These are phyloP conservation scores for Coreius guichenoti DNA, from an alignment of 2,797 vertebrate genomes.

Conservation along the genomic window DNA sequence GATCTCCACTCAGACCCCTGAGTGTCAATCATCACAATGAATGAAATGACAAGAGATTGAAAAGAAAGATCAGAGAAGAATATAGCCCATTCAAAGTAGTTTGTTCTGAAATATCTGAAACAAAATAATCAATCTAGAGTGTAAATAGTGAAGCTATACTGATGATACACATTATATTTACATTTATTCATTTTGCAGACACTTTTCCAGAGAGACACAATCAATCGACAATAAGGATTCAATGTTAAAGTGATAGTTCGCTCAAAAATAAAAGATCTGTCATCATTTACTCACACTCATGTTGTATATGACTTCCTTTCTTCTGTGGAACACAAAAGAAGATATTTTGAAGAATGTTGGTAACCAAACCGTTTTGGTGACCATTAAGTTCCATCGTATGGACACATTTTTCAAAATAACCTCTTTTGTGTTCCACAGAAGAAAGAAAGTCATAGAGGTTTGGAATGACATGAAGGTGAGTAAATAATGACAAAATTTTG, in stretches of 20 bases:
- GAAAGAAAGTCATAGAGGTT: neutral
- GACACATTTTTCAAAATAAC: neutral
- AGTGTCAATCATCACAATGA: constrained; percentile 4
- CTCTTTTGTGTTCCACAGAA: neutral
- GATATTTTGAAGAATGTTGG: neutral
- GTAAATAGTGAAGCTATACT: neutral
- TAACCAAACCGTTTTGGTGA: neutral
- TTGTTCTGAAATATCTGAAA: neutral
- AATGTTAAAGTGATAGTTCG: neutral
- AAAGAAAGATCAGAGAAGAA: neutral
- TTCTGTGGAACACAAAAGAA: neutral
- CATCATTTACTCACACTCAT: neutral
- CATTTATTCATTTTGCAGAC: neutral
- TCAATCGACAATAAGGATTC: neutral
- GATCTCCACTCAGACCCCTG: neutral
- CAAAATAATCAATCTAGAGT: neutral
- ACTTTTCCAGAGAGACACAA: neutral
- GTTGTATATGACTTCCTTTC: neutral
- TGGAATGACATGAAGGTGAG: neutral
- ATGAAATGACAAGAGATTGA: neutral
- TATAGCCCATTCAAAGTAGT: neutral
- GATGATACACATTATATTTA: neutral
- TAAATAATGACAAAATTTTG: neutral
- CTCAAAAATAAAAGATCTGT: neutral
- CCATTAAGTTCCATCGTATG: neutral